A percentile compares a stretch with the other conserved stretches of the same genome.
Conservation (phyloP, 2,113 vertebrate species). For the Geothlypis trichas region DNA sequence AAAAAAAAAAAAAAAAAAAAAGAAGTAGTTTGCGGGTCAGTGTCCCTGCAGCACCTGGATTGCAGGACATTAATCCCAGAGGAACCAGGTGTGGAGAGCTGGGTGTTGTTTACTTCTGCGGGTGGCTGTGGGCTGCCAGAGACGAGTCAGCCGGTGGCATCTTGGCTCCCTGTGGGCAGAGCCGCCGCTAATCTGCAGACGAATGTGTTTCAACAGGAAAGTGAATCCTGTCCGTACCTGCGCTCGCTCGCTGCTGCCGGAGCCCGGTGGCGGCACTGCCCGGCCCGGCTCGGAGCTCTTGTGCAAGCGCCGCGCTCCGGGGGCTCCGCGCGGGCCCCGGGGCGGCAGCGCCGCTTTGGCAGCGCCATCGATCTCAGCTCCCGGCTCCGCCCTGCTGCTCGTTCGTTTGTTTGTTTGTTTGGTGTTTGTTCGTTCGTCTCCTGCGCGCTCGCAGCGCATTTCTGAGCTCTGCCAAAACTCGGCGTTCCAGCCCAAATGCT, state of each 20-base stretch:
- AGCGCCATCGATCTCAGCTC: rapidly evolving
- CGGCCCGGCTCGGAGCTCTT: not conserved
- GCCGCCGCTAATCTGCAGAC: not conserved
- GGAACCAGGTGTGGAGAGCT: not conserved
- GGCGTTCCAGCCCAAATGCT: rapidly evolving
- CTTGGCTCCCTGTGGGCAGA: not conserved
- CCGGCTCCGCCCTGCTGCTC: too few relatives aligned
- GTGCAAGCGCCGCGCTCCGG: rapidly evolving
- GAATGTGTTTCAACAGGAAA: slow-evolving; percentile 28
- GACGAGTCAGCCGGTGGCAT: not conserved
- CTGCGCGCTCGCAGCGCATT: rapidly evolving
- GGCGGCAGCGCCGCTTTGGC: not conserved
- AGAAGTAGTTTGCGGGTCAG: not conserved
- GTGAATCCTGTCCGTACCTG: slow-evolving; percentile 11
- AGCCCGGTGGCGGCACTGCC: not conserved
- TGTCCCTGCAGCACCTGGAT: not conserved
- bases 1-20: too few relatives aligned
- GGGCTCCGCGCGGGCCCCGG: not conserved
- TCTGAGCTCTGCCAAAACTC: not conserved
- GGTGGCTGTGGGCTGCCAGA: not conserved
- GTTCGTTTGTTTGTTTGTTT: too few relatives aligned
- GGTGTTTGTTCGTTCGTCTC: not conserved
- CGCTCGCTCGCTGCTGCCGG: rapidly evolving
- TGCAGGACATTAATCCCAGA: not conserved
- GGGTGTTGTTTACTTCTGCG: not conserved